Evolutionary conservation across 1,140 invertebrate species (phyloP).

Genomic region (Globodera rostochiensis): DNA sequence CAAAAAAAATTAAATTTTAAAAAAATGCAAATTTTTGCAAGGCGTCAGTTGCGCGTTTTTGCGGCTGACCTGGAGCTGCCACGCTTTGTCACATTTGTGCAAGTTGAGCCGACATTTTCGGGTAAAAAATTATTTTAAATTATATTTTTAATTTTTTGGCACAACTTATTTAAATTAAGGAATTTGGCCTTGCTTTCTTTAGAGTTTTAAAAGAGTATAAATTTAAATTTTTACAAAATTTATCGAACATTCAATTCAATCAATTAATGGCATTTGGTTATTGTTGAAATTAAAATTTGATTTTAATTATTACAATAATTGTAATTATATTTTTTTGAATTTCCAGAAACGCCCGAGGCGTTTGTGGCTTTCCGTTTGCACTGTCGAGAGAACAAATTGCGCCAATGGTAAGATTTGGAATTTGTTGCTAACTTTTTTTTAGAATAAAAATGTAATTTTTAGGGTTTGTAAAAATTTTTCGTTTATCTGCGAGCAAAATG

Average conservation of each 20-base stretch:
- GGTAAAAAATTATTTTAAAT: neutral
- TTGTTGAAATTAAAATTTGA: too few relatives aligned
- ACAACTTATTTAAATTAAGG: too few relatives aligned
- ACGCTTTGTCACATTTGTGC: slow-evolving; percentile 45
- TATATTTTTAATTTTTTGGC: too few relatives aligned
- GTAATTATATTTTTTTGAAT: neutral
- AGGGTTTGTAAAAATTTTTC: slow-evolving; percentile 39
- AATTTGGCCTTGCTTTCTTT: too few relatives aligned
- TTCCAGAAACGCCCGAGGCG: slow-evolving; percentile 34
- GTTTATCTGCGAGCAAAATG: slow-evolving; percentile 32
- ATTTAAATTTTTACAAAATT: too few relatives aligned
- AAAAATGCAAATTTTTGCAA: slow-evolving; percentile 21
- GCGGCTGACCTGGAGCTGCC: slow-evolving; percentile 50
- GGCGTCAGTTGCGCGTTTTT: slow-evolving; percentile 49
- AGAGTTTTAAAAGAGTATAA: too few relatives aligned
- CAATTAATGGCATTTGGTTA: too few relatives aligned
- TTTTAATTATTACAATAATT: too few relatives aligned
- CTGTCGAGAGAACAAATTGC: slow-evolving; percentile 26
- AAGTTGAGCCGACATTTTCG: neutral
- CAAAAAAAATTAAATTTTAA: slow-evolving; percentile 1
- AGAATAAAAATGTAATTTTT: slow-evolving; percentile 33
- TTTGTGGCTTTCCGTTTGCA: slow-evolving; percentile 39
- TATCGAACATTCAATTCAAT: too few relatives aligned
- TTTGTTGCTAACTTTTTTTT: slow-evolving; percentile 22
- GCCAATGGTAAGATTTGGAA: neutral